Conservation (phyloP, 2,113 vertebrate genomes). For the Stegastes partitus region DNA sequence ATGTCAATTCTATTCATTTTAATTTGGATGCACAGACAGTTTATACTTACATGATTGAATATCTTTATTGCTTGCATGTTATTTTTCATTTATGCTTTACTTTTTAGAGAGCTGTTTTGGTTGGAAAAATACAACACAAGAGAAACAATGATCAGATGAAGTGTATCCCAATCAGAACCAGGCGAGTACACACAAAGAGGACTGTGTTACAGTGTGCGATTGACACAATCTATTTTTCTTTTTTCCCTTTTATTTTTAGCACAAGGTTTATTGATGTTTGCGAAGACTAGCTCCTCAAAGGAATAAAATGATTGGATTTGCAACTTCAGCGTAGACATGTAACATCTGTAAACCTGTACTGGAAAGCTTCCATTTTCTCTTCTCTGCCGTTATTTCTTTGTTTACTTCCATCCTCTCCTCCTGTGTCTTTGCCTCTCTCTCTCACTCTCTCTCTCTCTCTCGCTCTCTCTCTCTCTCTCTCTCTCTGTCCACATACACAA, state of each 20-base stretch:
- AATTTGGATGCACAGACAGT: too few relatives aligned
- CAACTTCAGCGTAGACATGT: conserved; percentile 3
- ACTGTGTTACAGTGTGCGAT: neutral
- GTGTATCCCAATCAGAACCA: neutral
- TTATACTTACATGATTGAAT: too few relatives aligned
- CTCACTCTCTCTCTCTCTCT: conserved; percentile 5
- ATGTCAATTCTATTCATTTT: too few relatives aligned
- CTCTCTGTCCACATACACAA: conserved; percentile 43
- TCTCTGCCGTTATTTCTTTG: conserved; percentile 22
- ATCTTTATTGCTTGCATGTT: too few relatives aligned
- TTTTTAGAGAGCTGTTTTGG: too few relatives aligned
- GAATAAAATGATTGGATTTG: neutral
- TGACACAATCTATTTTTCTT: conserved; percentile 7
- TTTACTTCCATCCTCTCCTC: conserved; percentile 27
- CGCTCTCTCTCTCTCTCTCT: conserved; percentile 14
- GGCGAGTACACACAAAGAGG: neutral
- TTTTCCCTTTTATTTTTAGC: conserved; percentile 12
- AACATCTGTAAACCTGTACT: conserved; percentile 20
- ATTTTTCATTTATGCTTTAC: too few relatives aligned
- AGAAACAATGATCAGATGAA: neutral
- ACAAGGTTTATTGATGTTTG: conserved; percentile 3
- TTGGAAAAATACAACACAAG: neutral
- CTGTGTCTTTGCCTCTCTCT: conserved; percentile 15
- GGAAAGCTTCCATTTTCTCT: conserved; percentile 26
- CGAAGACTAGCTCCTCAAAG: conserved; percentile 7